phyloP scores from a whole-genome alignment of 2,888 invertebrate genomes.

The Spilosoma lubricipeda region DNA sequence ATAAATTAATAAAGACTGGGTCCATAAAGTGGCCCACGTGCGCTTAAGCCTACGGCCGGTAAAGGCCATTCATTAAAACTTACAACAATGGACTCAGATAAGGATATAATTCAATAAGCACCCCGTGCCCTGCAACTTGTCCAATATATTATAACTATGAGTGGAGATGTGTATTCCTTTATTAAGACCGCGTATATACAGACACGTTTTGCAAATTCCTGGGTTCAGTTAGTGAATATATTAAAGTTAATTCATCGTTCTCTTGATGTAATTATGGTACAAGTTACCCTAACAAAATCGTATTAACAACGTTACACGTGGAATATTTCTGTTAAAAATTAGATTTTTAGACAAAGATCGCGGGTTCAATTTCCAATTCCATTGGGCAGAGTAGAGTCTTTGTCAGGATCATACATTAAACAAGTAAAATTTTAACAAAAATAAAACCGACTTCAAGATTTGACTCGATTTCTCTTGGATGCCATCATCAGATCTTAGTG shows the following conservation, averaged over 20 bases:
- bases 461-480: no score
- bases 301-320: no score
- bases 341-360: no score
- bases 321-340: no score
- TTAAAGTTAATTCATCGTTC: neutral
- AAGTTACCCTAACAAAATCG: no score
- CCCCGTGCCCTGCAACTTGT: constrained; percentile 39
- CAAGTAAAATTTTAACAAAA: no score
- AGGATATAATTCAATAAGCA: constrained; percentile 82
- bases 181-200: neutral
- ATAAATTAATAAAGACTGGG: constrained; percentile 54
- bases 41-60: constrained; percentile 45
- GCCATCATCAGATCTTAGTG: no score
- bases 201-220: neutral
- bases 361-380: no score
- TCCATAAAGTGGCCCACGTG: constrained; percentile 59
- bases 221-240: neutral
- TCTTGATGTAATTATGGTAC: neutral
- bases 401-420: no score
- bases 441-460: no score
- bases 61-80: constrained; percentile 79
- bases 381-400: no score
- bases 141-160: constrained; percentile 49
- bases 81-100: constrained; percentile 72
- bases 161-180: constrained; percentile 3